phyloP scores from a whole-genome alignment of 2,113 vertebrate species.

The Alligator mississippiensis region DNA sequence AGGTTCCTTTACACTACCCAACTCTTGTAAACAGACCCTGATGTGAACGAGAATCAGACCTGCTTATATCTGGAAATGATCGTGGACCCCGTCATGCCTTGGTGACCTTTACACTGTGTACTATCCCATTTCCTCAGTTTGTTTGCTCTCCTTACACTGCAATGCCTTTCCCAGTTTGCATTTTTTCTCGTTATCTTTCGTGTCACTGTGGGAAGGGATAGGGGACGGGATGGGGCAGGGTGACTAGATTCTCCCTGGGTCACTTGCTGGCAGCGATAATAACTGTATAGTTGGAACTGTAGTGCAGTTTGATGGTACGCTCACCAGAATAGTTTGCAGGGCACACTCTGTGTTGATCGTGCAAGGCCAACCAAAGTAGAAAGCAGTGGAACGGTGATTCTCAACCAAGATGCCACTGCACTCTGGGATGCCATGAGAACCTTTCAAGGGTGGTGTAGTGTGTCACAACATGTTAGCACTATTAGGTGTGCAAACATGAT shows the following conservation, averaged over 20 bases:
- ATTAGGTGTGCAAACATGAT: too few species aligned
- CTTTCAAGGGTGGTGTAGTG: too few species aligned
- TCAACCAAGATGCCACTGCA: too few species aligned
- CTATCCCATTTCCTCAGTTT: neutral
- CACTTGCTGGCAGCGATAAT: neutral
- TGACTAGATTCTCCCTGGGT: neutral
- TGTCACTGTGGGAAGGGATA: neutral
- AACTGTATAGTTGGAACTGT: neutral
- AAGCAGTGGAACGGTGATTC: neutral
- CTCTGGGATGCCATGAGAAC: too few species aligned
- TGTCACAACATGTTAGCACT: too few species aligned
- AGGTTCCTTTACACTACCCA: neutral
- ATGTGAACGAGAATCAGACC: neutral
- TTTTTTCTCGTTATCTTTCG: neutral
- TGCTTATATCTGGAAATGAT: neutral
- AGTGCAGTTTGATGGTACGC: neutral
- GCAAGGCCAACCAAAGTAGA: neutral
- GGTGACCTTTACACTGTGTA: rapidly evolving
- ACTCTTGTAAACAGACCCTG: neutral
- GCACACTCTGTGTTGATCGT: neutral
- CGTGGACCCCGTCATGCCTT: neutral
- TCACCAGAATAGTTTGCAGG: neutral
- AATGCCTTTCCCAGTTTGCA: neutral
- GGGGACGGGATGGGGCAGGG: too few species aligned
- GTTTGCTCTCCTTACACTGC: rapidly evolving